Evolutionary conservation across 2,888 invertebrate genomes (phyloP).

Genomic region (Imbricaverruca yamaguchii): DNA sequence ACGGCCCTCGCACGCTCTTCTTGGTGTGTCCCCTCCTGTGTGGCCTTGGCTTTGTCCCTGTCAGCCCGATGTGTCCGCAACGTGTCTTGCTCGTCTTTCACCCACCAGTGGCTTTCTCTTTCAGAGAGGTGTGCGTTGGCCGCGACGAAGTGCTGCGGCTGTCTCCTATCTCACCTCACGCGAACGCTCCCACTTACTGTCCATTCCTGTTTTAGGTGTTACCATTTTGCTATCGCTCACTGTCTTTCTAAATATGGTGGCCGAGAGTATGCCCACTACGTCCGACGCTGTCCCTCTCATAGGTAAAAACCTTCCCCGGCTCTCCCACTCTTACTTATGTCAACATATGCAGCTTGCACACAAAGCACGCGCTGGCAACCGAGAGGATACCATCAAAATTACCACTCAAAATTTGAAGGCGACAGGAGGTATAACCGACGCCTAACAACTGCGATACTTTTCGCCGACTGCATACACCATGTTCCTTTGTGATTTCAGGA

Average conservation of each 20-base stretch:
- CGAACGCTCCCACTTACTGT: background rate
- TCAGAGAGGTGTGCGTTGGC: background rate
- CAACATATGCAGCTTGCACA: no score
- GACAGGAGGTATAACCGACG: slow-evolving; percentile 8
- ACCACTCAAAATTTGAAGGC: background rate
- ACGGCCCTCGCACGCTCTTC: background rate
- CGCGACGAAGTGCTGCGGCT: background rate
- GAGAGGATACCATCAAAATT: background rate
- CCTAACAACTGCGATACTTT: no score
- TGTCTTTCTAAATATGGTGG: slow-evolving; percentile 99
- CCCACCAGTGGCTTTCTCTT: slow-evolving; percentile 12
- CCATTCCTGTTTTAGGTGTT: slow-evolving; percentile 64
- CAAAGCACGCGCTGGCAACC: background rate
- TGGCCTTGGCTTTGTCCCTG: background rate
- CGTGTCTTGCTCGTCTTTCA: background rate
- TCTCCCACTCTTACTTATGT: no score
- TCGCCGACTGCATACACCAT: background rate
- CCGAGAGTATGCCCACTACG: slow-evolving; percentile 99
- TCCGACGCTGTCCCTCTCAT: slow-evolving; percentile 99
- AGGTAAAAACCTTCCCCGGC: slow-evolving; percentile 52
- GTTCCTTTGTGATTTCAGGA: slow-evolving; percentile 41
- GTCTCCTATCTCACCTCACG: background rate
- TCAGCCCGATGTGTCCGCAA: background rate
- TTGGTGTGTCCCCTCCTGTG: background rate
- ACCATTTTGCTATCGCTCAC: slow-evolving; percentile 99